A percentile compares a stretch with the other conserved stretches of the same genome.
phyloP scores from a whole-genome alignment of 2,797 vertebrate species.

The Iguana delicatissima region DNA sequence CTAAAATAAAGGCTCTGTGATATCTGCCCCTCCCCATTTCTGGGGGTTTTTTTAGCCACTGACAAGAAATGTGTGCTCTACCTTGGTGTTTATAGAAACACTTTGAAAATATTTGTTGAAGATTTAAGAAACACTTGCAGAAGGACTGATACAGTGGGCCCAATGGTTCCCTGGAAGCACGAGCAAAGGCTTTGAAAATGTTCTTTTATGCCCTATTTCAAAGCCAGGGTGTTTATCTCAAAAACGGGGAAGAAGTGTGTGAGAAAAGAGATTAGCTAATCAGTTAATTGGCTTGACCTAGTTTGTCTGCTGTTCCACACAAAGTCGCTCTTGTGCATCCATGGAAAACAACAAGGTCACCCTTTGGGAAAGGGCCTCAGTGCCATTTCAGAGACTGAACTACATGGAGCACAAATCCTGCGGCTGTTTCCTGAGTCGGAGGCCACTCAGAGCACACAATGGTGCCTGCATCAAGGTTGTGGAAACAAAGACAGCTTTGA shows the following conservation, averaged over 20 bases:
- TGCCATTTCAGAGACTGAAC: neutral
- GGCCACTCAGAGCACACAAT: neutral
- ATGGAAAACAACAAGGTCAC: neutral
- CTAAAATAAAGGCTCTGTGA: neutral
- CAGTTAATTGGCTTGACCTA: neutral
- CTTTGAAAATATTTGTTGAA: neutral
- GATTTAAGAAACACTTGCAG: neutral
- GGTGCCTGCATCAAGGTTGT: neutral
- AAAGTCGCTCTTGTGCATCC: neutral
- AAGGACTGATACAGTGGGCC: neutral
- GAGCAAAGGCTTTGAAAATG: neutral
- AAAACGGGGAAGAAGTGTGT: neutral
- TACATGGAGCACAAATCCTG: neutral
- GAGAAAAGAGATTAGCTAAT: neutral
- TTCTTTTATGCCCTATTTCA: neutral
- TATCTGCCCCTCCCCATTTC: neutral
- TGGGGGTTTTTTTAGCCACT: neutral
- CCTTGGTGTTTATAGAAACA: neutral
- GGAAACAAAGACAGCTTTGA: neutral
- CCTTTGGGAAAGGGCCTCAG: neutral
- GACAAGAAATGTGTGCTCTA: neutral
- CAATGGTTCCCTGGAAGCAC: neutral
- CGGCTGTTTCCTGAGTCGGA: neutral
- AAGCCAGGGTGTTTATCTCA: neutral
- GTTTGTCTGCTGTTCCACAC: neutral